Conservation (phyloP, 2,888 invertebrate species). For the Idaea dimidiata region DNA sequence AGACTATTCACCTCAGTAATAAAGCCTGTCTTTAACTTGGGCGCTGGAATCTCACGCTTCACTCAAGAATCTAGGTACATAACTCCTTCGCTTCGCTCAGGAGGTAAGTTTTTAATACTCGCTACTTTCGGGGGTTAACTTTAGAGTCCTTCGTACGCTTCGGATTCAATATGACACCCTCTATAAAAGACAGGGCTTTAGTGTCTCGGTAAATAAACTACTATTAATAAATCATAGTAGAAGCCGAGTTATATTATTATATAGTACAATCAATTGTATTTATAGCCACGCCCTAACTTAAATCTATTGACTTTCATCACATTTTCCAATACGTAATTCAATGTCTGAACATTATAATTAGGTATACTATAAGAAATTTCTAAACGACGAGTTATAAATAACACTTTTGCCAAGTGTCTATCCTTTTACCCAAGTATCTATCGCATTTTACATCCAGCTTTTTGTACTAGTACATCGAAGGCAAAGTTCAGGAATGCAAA, state of each 20-base stretch:
- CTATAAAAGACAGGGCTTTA: no score
- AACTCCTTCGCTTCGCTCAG: no score
- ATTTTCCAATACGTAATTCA: background rate
- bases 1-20: no score
- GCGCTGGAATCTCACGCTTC: no score
- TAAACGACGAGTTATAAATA: background rate
- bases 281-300: background rate
- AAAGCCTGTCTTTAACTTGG: no score
- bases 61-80: no score
- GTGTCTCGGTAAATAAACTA: no score
- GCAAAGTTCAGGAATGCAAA: slow-evolving; percentile 37
- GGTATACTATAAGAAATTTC: background rate
- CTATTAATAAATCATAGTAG: no score
- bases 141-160: no score
- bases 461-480: background rate
- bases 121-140: no score
- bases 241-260: background rate
- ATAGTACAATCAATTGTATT: background rate
- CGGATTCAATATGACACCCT: no score
- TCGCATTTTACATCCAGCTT: background rate
- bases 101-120: no score
- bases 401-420: background rate
- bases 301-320: background rate
- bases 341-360: background rate
- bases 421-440: background rate